Conservation (phyloP, 2,113 vertebrate genomes). For the Baryphthengus martii region DNA sequence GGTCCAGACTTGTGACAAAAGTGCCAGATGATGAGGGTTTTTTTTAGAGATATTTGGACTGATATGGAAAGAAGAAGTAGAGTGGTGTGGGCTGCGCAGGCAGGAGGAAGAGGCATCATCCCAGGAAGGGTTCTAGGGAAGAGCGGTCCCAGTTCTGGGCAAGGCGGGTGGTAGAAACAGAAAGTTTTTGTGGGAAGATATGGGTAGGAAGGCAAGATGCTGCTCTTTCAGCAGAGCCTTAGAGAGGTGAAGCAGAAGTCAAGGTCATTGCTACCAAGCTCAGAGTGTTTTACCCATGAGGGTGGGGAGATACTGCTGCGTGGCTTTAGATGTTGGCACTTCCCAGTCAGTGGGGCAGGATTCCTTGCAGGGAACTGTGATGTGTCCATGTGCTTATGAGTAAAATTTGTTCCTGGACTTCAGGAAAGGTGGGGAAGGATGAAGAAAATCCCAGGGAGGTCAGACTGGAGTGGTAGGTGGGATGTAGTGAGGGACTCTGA, state of each 20-base stretch:
- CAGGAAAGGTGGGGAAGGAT: neutral
- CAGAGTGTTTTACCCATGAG: accelerated
- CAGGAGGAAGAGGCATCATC: neutral
- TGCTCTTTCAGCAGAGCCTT: neutral
- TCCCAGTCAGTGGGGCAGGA: neutral
- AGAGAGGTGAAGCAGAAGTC: neutral
- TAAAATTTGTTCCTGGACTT: neutral
- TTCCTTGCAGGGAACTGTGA: neutral
- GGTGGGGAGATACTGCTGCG: neutral
- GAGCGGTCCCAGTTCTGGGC: neutral
- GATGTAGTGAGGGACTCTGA: neutral
- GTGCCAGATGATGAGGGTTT: neutral
- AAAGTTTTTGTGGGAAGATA: neutral
- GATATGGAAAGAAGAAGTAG: neutral
- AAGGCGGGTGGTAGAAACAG: neutral
- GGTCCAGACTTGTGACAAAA: neutral
- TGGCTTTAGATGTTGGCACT: neutral
- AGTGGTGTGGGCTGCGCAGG: neutral
- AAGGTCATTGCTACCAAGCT: neutral
- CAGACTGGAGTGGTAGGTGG: neutral
- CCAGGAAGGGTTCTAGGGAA: neutral
- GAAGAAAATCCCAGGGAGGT: neutral
- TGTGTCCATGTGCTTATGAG: neutral
- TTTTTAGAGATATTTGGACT: neutral
- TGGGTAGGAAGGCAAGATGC: neutral